Conservation (phyloP, 2,888 invertebrate species). For the Arrhopalites spinosus region DNA sequence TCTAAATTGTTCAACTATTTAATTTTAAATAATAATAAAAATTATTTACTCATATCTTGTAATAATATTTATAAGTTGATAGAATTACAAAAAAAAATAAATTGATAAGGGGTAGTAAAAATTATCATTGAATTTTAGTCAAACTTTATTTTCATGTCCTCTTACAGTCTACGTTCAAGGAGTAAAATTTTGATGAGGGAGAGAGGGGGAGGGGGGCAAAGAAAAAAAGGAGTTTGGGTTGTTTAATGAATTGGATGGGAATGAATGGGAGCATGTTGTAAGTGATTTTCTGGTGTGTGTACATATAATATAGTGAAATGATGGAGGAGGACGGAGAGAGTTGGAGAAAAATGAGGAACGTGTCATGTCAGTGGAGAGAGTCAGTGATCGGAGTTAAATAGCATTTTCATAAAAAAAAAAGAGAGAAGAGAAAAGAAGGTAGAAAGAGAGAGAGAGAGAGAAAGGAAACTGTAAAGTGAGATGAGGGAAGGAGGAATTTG, state of each 20-base stretch:
- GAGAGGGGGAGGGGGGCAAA: too few species aligned
- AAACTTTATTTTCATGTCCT: too few species aligned
- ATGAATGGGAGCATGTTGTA: conserved; percentile 2
- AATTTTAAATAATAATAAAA: too few species aligned
- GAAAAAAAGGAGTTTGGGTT: background rate
- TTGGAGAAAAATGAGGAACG: conserved; percentile 17
- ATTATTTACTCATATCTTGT: too few species aligned
- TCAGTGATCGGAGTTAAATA: conserved; percentile 22
- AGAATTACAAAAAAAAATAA: too few species aligned
- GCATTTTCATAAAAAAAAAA: conserved; percentile 16
- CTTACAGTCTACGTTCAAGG: too few species aligned
- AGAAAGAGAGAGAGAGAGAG: conserved; percentile 20
- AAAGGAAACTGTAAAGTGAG: conserved; percentile 1
- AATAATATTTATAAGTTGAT: too few species aligned
- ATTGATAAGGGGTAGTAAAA: too few species aligned
- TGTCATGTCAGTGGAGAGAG: conserved; percentile 24
- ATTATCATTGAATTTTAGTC: too few species aligned
- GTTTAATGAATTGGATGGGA: conserved; percentile 4
- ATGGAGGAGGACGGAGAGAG: conserved; percentile 20
- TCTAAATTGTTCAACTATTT: too few species aligned
- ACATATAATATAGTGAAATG: conserved; percentile 1
- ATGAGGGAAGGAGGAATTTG: conserved; percentile 14
- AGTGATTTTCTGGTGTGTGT: background rate
- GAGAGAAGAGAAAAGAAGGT: conserved; percentile 12
- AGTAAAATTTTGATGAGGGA: too few species aligned